Evolutionary conservation across 2,797 vertebrate species (phyloP).

Genomic region (Macroramphosus scolopax): DNA sequence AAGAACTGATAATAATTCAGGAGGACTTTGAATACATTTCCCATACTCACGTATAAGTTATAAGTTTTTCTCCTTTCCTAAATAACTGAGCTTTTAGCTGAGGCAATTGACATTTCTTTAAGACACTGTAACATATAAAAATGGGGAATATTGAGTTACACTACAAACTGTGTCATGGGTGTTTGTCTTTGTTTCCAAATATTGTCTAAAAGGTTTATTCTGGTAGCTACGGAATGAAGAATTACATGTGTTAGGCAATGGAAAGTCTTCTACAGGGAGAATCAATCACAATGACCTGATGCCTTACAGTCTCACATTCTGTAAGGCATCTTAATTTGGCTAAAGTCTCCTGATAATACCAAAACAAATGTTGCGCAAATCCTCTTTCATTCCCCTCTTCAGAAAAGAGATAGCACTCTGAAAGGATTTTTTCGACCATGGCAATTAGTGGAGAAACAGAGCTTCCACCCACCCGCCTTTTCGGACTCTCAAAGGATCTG

Average conservation of each 20-base stretch:
- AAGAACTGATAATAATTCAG: too few relatives aligned
- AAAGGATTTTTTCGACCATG: conserved; percentile 63
- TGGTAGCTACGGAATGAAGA: conserved; percentile 21
- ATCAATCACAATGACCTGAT: conserved; percentile 32
- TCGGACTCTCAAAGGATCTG: conserved; percentile 58
- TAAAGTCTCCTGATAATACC: conserved; percentile 60
- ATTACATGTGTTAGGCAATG: conserved; percentile 23
- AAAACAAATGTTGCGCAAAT: conserved; percentile 65
- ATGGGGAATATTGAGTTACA: conserved; percentile 26
- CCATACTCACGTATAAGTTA: too few relatives aligned
- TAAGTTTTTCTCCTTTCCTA: conserved; percentile 2
- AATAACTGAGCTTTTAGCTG: conserved; percentile 3
- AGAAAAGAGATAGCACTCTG: conserved; percentile 68
- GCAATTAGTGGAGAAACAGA: conserved; percentile 65
- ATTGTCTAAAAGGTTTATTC: conserved; percentile 31
- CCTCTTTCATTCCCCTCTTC: conserved; percentile 67
- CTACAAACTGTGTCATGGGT: conserved; percentile 30
- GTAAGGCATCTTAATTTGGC: conserved; percentile 63
- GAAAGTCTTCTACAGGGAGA: conserved; percentile 28
- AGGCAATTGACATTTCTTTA: conserved; percentile 7
- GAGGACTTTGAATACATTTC: too few relatives aligned
- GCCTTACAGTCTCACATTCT: conserved; percentile 29
- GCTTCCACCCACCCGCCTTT: conserved; percentile 1
- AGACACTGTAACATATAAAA: conserved; percentile 16
- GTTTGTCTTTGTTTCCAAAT: conserved; percentile 52